Base-by-base conservation (phyloP, 2,797 vertebrate species). In the Rhynchotus rufescens region DNA sequence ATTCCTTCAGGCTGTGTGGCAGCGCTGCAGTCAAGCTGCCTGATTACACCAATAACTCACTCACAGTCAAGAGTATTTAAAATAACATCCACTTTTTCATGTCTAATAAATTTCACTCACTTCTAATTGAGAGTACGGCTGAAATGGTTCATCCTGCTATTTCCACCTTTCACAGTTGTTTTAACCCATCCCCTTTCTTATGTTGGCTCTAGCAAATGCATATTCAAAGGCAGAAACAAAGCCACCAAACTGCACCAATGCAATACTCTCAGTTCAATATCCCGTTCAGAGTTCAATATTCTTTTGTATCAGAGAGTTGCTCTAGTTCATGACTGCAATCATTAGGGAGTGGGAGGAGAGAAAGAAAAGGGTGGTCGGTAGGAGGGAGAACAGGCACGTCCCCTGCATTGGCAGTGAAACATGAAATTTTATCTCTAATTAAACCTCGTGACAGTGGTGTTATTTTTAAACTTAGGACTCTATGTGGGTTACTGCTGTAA, bases 401-500 rank as follows among this genome's bases (percentile, higher is more conserved):
- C 32, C 16, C 25, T 75, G 82, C 26, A 54, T 12, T 73, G 25
- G 49, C 40, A 72, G 16, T 20, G 22, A 34, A 32, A 68, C 4
- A 4, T 78, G 84, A 75, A 92, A 90, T 45, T 80, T 76, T 12
- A 76, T 75, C 52, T 40, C 44, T 61, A 65, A 82, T 62, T 57
- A 88, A 90, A 83, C 15, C 14, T 73, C 68, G 72, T 72, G 66
- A 72, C 66, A 32, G 30, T 28, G 36, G 6, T 49, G 60, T 64
- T 92, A 87, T 83, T 95, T 90, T 94, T 83, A 80, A 92, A 62
- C 54, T n/a, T 16, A 65, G 34, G 61, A 11, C 72, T 54, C 49
- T n/a, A 20, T 75, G 20, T 78, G 12, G 88, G 82, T 91, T 82
- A 59, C 16, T 75, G 22, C 84, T 75, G 32, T 54, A 82, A 92